A percentile compares a stretch with the other conserved stretches of the same genome.
phyloP scores from a whole-genome alignment of 2,888 invertebrate species.

The Drosophila parthenogenetica region DNA sequence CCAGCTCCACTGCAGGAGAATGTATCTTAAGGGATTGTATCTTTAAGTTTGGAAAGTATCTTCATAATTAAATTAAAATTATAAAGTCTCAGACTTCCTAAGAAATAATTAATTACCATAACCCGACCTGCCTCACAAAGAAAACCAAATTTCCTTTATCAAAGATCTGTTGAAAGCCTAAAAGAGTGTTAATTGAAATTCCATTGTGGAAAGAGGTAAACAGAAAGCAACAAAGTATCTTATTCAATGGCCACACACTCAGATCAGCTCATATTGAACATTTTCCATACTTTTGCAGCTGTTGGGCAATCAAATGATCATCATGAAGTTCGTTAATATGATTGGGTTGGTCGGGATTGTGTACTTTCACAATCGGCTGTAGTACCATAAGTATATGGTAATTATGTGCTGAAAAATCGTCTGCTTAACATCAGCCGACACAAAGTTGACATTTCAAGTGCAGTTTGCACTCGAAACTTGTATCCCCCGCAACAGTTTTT shows the following conservation, averaged over 20 bases:
- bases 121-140: not conserved
- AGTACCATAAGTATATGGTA: conserved; percentile 17
- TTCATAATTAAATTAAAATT: no score
- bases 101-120: not conserved
- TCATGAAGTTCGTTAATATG: conserved; percentile 12
- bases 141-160: conserved; percentile 3
- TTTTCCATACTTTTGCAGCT: conserved; percentile 35
- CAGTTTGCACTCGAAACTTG: conserved; percentile 59
- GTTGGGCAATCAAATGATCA: conserved; percentile 24
- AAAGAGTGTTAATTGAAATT: conserved; percentile 61
- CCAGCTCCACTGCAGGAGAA: no score
- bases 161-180: conserved; percentile 22
- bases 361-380: conserved; percentile 42
- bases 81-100: no score
- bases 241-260: conserved; percentile 22
- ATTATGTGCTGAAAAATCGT: conserved; percentile 61
- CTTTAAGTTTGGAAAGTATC: no score
- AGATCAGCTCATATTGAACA: not conserved
- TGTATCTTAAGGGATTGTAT: no score
- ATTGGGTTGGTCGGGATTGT: conserved; percentile 16
- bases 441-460: conserved; percentile 81
- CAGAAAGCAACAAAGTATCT: conserved; percentile 21
- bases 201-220: conserved; percentile 26
- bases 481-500: not conserved
- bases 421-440: conserved; percentile 73